Conservation (phyloP, 2,113 vertebrate genomes). For the Oceanodroma tethys region DNA sequence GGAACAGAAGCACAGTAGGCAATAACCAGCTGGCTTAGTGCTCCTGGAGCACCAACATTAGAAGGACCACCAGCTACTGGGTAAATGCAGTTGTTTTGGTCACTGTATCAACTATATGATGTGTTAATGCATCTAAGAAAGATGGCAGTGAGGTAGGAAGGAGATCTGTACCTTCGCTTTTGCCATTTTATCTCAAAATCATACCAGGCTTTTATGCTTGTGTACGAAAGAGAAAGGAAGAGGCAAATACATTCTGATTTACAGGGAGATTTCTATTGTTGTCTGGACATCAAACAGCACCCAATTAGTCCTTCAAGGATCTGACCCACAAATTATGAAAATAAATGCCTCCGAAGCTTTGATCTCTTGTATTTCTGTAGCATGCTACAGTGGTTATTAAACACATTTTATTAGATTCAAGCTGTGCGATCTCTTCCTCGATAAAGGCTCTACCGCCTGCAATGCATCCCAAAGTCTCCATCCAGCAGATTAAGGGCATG, state of each 20-base stretch:
- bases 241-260: neutral
- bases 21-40: neutral
- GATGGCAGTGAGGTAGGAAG: neutral
- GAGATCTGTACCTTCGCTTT: neutral
- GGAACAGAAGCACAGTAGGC: neutral
- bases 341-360: constrained; percentile 10
- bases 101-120: neutral
- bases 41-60: neutral
- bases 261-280: constrained; percentile 35
- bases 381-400: neutral
- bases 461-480: neutral
- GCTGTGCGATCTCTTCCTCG: neutral
- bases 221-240: neutral
- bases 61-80: neutral
- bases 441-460: neutral
- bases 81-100: neutral
- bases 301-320: constrained; percentile 50
- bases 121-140: neutral
- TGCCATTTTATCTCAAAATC: neutral
- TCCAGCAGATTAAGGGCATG: constrained; percentile 23
- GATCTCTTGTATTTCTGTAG: neutral
- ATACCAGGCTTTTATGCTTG: neutral
- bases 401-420: constrained; percentile 6
- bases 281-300: constrained; percentile 47
- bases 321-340: constrained; percentile 62